These are phyloP conservation scores for Ips nitidus DNA, from an alignment of 1,140 invertebrate genomes.

Conservation along the genomic window DNA sequence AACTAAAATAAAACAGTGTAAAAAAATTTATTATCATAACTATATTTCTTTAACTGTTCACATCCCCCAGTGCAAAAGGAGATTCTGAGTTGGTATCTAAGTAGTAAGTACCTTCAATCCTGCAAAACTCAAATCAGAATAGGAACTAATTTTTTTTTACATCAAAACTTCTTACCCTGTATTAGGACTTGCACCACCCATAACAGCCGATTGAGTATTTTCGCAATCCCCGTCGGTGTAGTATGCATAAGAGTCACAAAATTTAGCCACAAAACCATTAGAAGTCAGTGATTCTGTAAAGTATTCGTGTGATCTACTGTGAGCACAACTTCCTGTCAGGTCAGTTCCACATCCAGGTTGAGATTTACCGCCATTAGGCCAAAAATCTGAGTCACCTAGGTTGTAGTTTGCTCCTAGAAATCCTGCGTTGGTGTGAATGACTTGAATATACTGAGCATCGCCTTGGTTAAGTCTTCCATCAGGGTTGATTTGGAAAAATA, in stretches of 20 bases:
- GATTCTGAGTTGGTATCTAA: conserved; percentile 20
- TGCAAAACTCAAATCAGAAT: conserved; percentile 7
- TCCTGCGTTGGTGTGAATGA: conserved; percentile 65
- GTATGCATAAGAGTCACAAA: conserved; percentile 60
- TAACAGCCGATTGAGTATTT: conserved; percentile 53
- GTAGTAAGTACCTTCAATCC: conserved; percentile 19
- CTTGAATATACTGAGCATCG: conserved; percentile 64
- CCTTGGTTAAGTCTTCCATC: conserved; percentile 62
- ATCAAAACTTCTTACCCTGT: conserved; percentile 27
- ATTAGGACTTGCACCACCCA: conserved; percentile 58
- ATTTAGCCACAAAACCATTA: conserved; percentile 56
- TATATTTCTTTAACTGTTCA: background rate
- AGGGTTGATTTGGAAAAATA: conserved; percentile 55
- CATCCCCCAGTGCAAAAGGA: conserved; percentile 9
- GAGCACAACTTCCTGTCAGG: conserved; percentile 55
- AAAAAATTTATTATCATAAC: background rate
- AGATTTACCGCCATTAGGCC: conserved; percentile 64
- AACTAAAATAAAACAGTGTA: background rate
- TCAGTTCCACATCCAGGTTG: conserved; percentile 69
- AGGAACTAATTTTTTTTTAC: background rate
- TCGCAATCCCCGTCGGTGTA: conserved; percentile 57
- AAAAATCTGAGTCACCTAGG: conserved; percentile 71
- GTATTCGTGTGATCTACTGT: conserved; percentile 60
- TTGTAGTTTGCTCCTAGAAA: conserved; percentile 61
- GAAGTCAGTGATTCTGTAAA: conserved; percentile 48